These are phyloP conservation scores for Mus spicilegus DNA, from an alignment of 2,113 vertebrate genomes.

Conservation along the genomic window DNA sequence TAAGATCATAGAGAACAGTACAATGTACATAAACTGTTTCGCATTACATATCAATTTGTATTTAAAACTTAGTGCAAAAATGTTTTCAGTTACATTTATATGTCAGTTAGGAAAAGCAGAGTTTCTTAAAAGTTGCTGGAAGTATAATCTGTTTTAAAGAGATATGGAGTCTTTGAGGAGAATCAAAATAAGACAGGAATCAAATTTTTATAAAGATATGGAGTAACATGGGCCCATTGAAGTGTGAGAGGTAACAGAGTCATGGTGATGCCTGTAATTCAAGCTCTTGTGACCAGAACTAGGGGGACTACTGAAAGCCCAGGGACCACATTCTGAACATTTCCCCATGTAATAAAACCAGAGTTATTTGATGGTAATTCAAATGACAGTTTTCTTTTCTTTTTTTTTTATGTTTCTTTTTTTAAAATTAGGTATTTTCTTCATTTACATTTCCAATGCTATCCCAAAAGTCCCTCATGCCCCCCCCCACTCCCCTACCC, in stretches of 20 bases:
- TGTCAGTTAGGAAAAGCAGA: neutral
- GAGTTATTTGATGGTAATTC: neutral
- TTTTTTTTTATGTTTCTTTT: too few species aligned
- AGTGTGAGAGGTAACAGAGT: neutral
- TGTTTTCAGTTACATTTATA: neutral
- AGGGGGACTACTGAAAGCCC: neutral
- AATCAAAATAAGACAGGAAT: neutral
- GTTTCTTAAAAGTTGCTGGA: constrained; percentile 21
- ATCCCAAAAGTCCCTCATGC: too few species aligned
- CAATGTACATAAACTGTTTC: neutral
- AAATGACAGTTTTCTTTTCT: neutral
- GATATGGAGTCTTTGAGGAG: neutral
- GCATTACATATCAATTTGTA: neutral
- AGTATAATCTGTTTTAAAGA: neutral
- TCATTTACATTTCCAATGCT: too few species aligned
- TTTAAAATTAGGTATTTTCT: too few species aligned
- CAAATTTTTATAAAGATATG: neutral
- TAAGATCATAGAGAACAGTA: neutral
- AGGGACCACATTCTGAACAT: neutral
- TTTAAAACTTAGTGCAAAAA: constrained; percentile 5
- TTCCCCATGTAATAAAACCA: neutral
- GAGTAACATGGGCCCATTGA: neutral
- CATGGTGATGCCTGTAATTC: neutral
- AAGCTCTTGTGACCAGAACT: neutral
- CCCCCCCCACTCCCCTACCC: too few species aligned